A percentile compares a stretch with the other conserved stretches of the same genome.
Conservation (phyloP, 1,140 invertebrate genomes). For the Zaprionus nigranus region DNA sequence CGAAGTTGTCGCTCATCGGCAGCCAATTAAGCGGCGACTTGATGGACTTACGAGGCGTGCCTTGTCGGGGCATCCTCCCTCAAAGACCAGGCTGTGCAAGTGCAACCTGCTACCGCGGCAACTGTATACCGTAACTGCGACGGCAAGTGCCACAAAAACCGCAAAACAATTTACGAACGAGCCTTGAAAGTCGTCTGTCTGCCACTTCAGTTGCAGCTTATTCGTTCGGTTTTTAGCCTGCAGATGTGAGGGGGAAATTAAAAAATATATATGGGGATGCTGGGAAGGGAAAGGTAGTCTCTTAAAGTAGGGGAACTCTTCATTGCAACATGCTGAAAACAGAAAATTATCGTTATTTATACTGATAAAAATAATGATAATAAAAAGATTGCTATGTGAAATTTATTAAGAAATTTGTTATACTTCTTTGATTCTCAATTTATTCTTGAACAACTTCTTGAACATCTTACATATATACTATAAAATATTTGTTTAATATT, state of each 20-base stretch:
- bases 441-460: too few relatives aligned
- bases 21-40: conserved; percentile 68
- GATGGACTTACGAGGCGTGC: conserved; percentile 62
- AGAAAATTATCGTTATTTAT: too few relatives aligned
- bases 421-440: too few relatives aligned
- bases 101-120: conserved; percentile 4
- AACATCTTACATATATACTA: too few relatives aligned
- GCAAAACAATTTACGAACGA: conserved; percentile 38
- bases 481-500: not conserved
- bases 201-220: not conserved
- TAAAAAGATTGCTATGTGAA: too few relatives aligned
- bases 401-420: too few relatives aligned
- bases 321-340: too few relatives aligned
- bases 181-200: conserved; percentile 23
- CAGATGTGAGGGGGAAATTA: not conserved
- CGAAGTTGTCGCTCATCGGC: conserved; percentile 59
- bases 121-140: conserved; percentile 2
- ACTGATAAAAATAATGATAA: too few relatives aligned
- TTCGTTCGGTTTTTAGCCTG: not conserved
- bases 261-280: not conserved
- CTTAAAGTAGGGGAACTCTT: not conserved
- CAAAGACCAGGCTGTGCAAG: conserved; percentile 10
- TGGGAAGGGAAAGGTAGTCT: not conserved
- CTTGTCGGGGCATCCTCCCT: not conserved
- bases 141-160: conserved; percentile 10